Conservation (phyloP, 2,797 vertebrate species). For the Galaxias olidus region DNA sequence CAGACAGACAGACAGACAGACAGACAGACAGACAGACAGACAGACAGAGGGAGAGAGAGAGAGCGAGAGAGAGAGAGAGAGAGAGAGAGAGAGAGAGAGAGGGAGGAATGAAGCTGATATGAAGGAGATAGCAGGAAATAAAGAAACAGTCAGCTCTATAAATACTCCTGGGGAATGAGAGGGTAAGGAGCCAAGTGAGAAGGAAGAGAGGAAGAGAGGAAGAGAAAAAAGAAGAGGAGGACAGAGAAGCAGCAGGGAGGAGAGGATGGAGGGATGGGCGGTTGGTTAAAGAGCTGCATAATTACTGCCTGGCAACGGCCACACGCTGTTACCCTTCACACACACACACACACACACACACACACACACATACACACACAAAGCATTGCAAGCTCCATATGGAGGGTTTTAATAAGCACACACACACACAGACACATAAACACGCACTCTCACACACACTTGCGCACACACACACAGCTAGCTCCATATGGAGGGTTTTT, state of each 20-base stretch:
- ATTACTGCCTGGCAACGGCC: slow-evolving; percentile 59
- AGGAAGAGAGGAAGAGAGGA: neutral
- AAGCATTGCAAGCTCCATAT: slow-evolving; percentile 1
- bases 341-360: slow-evolving; percentile 17
- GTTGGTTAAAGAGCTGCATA: slow-evolving; percentile 63
- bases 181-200: neutral
- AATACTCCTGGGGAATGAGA: neutral
- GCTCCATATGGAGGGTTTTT: slow-evolving; percentile 56
- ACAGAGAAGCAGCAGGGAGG: slow-evolving; percentile 48
- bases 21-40: too few species aligned
- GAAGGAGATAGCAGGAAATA: slow-evolving; percentile 26
- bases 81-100: slow-evolving; percentile 35
- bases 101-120: slow-evolving; percentile 8
- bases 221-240: slow-evolving; percentile 49
- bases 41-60: too few species aligned
- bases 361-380: slow-evolving; percentile 25
- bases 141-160: slow-evolving; percentile 19
- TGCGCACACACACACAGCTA: slow-evolving; percentile 35
- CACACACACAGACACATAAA: slow-evolving; percentile 23
- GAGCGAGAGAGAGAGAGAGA: slow-evolving; percentile 10
- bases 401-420: slow-evolving; percentile 10
- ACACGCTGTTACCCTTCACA: slow-evolving; percentile 26
- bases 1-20: too few species aligned
- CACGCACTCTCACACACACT: slow-evolving; percentile 29
- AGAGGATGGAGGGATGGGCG: slow-evolving; percentile 41